These are phyloP conservation scores for Octodon degus DNA, from an alignment of 2,113 vertebrate genomes.

Conservation along the genomic window DNA sequence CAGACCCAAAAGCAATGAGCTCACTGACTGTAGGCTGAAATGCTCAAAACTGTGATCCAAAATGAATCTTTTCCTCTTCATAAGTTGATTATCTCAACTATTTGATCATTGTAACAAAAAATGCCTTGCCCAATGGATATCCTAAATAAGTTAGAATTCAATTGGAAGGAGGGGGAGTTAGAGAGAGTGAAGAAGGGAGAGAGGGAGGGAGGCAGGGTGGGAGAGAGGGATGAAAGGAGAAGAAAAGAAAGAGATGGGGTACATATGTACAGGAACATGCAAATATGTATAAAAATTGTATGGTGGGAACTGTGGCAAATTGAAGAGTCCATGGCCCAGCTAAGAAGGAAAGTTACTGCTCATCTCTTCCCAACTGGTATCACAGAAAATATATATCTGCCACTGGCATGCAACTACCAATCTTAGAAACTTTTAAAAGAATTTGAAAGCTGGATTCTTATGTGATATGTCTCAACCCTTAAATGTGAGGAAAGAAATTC, in stretches of 20 bases:
- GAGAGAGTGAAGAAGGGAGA: too few species aligned
- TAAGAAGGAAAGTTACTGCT: neutral
- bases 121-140: neutral
- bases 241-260: neutral
- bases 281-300: neutral
- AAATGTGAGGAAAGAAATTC: neutral
- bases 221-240: neutral
- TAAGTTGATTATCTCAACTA: neutral
- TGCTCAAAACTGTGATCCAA: neutral
- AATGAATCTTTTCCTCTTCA: neutral
- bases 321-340: neutral
- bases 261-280: neutral
- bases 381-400: neutral
- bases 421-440: conserved; percentile 20
- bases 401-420: neutral
- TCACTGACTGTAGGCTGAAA: neutral
- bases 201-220: neutral
- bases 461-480: neutral
- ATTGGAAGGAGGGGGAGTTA: neutral
- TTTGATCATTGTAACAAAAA: neutral
- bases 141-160: conserved; percentile 36
- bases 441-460: neutral
- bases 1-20: neutral
- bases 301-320: neutral
- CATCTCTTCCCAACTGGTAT: neutral